Base-by-base conservation (phyloP, 2,797 vertebrate genomes). In the Alcedo atthis region DNA sequence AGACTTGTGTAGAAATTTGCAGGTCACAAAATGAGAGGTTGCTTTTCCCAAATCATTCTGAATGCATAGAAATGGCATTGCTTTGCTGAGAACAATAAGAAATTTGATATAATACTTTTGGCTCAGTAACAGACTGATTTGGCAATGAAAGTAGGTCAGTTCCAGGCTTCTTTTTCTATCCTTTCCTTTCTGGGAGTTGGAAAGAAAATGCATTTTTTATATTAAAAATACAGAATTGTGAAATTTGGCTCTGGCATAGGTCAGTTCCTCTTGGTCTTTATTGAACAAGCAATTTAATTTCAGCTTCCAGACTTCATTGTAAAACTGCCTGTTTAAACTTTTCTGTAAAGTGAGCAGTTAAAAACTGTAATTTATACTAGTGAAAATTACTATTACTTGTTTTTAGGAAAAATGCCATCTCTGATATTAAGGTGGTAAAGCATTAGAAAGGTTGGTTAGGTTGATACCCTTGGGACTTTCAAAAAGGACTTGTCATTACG, bases 61-160 rank as follows among this genome's bases (percentile, higher is more conserved):
- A 76, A 85, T 83, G 81, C 82, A 74, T 19, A 87, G 91, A 85
- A 92, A 81, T 26, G 51, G 48, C 82, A 74, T 81, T 40, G 84
- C 66, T 89, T 85, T 87, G 66, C 69, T 95, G 78, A 89, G 85
- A 92, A 91, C 87, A 93, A 79, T 91, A 81, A 78, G 62, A 81
- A 93, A n/a, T 93, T 92, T 94, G 92, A 89, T 84, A 79, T 87
- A 93, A 87, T 87, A 89, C 55, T 93, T 95, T 57, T 92, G 82
- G 70, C 80, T 91, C 59, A 78, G 33, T 83, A 89, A 51, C 9
- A 28, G 80, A 25, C 51, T 91, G 57, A 83, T 92, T 87, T 95
- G 93, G 63, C 85, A 94, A 59, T 42, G 70, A 49, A 95, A 94
- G 43, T 93, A 91, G 87, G 92, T 87, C 91, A 94, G 68, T 82